Base-by-base conservation (phyloP, 2,888 invertebrate genomes). In the Limnephilus marmoratus region DNA sequence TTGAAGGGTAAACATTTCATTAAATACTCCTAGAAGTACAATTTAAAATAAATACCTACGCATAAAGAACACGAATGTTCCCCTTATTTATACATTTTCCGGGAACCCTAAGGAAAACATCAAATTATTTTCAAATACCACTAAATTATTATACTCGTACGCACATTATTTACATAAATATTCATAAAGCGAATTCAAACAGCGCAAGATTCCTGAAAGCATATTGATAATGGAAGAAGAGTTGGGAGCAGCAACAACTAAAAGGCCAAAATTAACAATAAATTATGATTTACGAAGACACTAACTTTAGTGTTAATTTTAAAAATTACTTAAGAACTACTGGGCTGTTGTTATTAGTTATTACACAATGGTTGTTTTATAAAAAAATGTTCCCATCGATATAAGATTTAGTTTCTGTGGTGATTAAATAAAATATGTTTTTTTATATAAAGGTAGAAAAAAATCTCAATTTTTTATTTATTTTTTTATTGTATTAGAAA, bases 121-220 rank as follows among this genome's bases (percentile, higher is more conserved):
- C 45, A 24, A n/a, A 86, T 86, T 86, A 86, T 45, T 37, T 86
- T 41, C 45, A 34, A 15, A 86, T 68, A n/a, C 68, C 68, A n/a
- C 68, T 68, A n/a, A 68, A 68, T 68, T 68, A 68, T 68, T 68
- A 68, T 68, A 68, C 68, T 24, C 68, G 68, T 68, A 68, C 24
- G 68, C 68, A 68, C n/a, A 24, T 68, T 68, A 68, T 68, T 29
- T 87, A 68, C 34, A 53, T 31, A 87, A 24, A 49, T 80, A 90
- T 81, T 86, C 85, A 34, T 31, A 68, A 31, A 68, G 29, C 68
- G 9, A 31, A 31, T 87, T 87, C 7, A 13, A n/a, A 1, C 87
- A 11, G 5, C 18, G 34, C 68, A 87, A 68, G 18, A 87, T 31
- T 53, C 29, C 53, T 53, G 53, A 87, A 87, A 87, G 29, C 53